These are phyloP conservation scores for Sciurus carolinensis DNA, from an alignment of 2,797 vertebrate genomes.

Conservation along the genomic window DNA sequence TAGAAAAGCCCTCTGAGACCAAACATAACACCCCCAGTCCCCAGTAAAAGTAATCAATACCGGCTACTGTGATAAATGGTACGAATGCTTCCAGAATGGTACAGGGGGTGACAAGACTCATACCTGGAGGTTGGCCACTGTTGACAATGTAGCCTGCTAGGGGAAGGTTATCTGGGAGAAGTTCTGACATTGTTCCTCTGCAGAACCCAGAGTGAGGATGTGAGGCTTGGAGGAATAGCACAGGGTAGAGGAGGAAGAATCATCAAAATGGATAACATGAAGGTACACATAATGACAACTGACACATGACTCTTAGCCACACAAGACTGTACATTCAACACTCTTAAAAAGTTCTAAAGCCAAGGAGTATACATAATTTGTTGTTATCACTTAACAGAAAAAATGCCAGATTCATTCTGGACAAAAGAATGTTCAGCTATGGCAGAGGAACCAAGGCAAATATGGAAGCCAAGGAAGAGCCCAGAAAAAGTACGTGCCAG, in stretches of 20 bases:
- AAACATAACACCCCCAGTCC: neutral
- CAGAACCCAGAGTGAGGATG: neutral
- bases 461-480: neutral
- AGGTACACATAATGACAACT: neutral
- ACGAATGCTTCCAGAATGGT: neutral
- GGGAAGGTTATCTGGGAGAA: neutral
- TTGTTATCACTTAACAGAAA: neutral
- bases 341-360: neutral
- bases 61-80: neutral
- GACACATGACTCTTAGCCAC: neutral
- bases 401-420: neutral
- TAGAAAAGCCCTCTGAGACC: conserved; percentile 32
- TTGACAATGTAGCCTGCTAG: neutral
- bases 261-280: neutral
- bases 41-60: conserved; percentile 66
- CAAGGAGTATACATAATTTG: neutral
- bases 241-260: neutral
- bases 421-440: neutral
- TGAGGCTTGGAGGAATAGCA: neutral
- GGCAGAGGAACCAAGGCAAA: conserved; percentile 9
- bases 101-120: neutral
- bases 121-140: neutral
- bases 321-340: neutral
- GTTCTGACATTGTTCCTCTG: neutral
- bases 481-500: neutral